These are phyloP conservation scores for Pangasius macronema DNA, from an alignment of 2,797 vertebrate genomes.

Conservation along the genomic window DNA sequence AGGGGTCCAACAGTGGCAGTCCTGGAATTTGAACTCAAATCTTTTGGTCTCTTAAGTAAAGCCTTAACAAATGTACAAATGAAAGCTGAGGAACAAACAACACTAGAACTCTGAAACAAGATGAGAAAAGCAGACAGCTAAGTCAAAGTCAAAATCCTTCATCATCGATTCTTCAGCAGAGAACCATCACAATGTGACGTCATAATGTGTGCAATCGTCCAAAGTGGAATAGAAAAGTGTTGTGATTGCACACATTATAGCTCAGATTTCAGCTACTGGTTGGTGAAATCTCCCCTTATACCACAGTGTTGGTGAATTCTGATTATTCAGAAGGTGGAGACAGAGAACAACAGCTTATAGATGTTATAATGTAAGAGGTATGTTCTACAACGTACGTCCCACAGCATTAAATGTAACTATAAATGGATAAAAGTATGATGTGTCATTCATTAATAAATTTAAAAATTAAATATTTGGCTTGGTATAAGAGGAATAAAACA, in stretches of 20 bases:
- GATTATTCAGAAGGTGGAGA: neutral
- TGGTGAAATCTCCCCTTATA: neutral
- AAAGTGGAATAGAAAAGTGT: neutral
- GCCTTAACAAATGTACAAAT: neutral
- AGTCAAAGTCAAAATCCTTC: neutral
- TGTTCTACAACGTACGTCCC: neutral
- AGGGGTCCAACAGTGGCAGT: neutral
- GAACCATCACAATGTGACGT: neutral
- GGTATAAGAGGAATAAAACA: neutral
- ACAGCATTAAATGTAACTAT: neutral
- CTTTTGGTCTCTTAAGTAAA: neutral
- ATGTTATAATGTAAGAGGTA: neutral
- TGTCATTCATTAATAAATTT: neutral
- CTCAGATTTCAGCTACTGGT: neutral
- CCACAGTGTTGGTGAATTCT: neutral
- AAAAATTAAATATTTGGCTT: neutral
- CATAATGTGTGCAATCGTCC: too few species aligned
- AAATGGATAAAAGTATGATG: neutral
- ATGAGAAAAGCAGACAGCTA: neutral
- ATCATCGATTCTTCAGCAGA: neutral
- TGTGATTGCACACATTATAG: neutral
- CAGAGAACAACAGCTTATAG: neutral
- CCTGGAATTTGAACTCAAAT: neutral
- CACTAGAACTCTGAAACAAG: too few species aligned
- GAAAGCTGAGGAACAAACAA: too few species aligned